A percentile compares a stretch with the other conserved stretches of the same genome.
Conservation (phyloP, 2,113 vertebrate genomes). For the Chaetura pelagica region DNA sequence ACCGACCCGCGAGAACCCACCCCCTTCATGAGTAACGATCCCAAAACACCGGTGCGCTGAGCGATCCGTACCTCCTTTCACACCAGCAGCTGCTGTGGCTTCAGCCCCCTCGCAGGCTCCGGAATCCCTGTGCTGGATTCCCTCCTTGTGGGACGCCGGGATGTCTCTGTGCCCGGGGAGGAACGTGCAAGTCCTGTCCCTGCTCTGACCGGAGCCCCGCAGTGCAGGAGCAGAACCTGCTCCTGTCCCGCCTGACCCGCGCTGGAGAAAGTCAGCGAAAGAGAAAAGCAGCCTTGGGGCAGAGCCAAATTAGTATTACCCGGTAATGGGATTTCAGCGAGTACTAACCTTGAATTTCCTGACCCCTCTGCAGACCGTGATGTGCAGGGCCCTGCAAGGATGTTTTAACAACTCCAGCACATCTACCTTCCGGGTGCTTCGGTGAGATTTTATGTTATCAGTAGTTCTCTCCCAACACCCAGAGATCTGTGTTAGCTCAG, state of each 20-base stretch:
- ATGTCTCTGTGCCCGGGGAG: neutral
- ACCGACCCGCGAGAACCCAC: rapidly evolving
- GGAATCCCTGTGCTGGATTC: rapidly evolving
- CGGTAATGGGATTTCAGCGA: neutral
- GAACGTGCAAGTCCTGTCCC: rapidly evolving
- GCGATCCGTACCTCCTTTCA: rapidly evolving
- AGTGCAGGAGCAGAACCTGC: rapidly evolving
- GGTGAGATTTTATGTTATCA: neutral
- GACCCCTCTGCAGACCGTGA: no score
- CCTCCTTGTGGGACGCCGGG: rapidly evolving
- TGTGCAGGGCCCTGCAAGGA: neutral
- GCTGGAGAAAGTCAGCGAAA: neutral
- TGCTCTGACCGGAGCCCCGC: rapidly evolving
- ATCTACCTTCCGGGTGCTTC: rapidly evolving
- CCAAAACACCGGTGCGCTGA: rapidly evolving
- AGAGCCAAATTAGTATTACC: neutral
- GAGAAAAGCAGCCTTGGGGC: neutral
- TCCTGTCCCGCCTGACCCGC: rapidly evolving
- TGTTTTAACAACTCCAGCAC: neutral
- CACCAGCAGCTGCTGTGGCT: rapidly evolving
- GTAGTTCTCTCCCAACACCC: neutral
- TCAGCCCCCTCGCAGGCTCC: rapidly evolving
- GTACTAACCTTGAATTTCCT: neutral
- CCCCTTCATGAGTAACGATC: rapidly evolving
- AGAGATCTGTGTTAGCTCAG: neutral